These are phyloP conservation scores for Trogon surrucura DNA, from an alignment of 2,113 vertebrate genomes.

Conservation along the genomic window DNA sequence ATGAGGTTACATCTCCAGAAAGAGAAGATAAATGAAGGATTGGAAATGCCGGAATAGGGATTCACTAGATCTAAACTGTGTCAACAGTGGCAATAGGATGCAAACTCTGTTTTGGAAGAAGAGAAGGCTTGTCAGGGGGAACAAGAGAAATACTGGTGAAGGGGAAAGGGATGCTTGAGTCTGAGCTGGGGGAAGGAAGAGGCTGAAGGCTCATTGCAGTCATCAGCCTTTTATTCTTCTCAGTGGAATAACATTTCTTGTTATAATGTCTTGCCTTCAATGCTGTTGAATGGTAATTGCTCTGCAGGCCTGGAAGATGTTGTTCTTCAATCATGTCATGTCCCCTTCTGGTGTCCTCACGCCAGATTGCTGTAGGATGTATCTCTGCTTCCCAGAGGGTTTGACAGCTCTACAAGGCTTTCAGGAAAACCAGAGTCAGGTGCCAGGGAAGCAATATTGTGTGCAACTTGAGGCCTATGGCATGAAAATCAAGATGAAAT, in stretches of 20 bases:
- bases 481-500: background rate
- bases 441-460: background rate
- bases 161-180: background rate
- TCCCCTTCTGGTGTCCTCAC: background rate
- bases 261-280: background rate
- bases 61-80: background rate
- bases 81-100: background rate
- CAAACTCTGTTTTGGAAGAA: background rate
- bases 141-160: background rate
- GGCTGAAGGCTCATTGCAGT: background rate
- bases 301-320: background rate
- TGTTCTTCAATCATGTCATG: background rate
- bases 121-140: background rate
- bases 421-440: background rate
- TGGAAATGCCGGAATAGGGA: background rate
- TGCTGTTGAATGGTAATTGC: background rate
- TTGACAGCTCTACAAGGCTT: background rate
- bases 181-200: background rate
- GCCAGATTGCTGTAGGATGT: background rate
- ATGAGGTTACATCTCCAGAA: background rate
- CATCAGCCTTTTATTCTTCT: background rate
- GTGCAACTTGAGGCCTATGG: background rate
- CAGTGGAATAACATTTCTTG: background rate
- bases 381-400: background rate
- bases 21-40: background rate